Conservation (phyloP, 2,888 invertebrate genomes). For the Drosophila quinaria region DNA sequence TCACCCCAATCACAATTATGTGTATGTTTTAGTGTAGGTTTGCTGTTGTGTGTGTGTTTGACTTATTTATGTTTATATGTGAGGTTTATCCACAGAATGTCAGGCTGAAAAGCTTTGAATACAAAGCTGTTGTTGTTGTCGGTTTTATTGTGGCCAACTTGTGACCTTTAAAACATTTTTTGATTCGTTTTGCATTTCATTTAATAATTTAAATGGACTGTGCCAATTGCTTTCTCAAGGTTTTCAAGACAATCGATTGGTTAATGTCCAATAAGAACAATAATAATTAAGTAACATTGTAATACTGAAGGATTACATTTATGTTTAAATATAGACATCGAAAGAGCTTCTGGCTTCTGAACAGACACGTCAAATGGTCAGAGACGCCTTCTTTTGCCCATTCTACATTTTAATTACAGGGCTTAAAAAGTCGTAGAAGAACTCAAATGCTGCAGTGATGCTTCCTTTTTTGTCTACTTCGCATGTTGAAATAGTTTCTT, state of each 20-base stretch:
- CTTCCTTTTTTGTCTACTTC: neutral
- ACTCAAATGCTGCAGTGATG: neutral
- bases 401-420: no score
- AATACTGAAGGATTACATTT: neutral
- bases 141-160: slow-evolving; percentile 10
- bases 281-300: neutral
- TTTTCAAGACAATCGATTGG: slow-evolving; percentile 42
- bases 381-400: no score
- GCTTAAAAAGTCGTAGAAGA: no score
- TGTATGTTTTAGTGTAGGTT: slow-evolving; percentile 12
- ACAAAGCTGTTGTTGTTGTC: slow-evolving; percentile 9
- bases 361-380: no score
- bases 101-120: slow-evolving; percentile 30
- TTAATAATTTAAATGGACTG: slow-evolving; percentile 52
- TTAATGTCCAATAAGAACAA: slow-evolving; percentile 12
- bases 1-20: slow-evolving; percentile 30
- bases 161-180: slow-evolving; percentile 23
- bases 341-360: no score
- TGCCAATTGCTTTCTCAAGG: slow-evolving; percentile 51
- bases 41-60: slow-evolving; percentile 21
- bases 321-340: neutral
- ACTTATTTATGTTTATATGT: slow-evolving; percentile 56
- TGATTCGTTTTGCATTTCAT: slow-evolving; percentile 27
- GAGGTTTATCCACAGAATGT: slow-evolving; percentile 46
- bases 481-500: neutral